phyloP scores from a whole-genome alignment of 2,797 vertebrate genomes.

The Trematomus bernacchii region DNA sequence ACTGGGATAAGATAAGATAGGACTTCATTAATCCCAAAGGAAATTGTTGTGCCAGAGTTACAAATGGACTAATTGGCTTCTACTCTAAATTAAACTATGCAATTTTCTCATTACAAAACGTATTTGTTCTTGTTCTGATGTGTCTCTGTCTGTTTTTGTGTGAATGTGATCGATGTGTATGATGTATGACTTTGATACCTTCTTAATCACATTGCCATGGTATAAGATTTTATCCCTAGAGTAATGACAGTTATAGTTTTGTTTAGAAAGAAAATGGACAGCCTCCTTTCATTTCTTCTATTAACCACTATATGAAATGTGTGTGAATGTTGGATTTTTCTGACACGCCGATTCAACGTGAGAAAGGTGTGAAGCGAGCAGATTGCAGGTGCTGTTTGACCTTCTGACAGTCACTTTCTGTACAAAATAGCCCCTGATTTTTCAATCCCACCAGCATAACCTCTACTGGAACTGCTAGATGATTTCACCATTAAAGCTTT shows the following conservation, averaged over 20 bases:
- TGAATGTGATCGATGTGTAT: no score
- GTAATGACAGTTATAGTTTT: neutral
- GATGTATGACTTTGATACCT: no score
- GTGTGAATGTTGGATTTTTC: neutral
- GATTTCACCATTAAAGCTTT: slow-evolving; percentile 13
- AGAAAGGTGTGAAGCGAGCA: neutral
- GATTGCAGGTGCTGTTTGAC: neutral
- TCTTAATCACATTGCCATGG: no score
- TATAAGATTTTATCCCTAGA: no score
- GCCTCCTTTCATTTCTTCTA: neutral
- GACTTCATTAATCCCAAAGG: no score
- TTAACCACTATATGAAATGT: neutral
- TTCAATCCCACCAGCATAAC: slow-evolving; percentile 2
- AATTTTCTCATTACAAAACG: neutral
- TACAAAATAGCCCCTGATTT: slow-evolving; percentile 7
- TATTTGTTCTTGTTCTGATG: no score
- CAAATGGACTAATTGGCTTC: neutral
- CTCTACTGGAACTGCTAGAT: slow-evolving; percentile 17
- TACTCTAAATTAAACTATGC: neutral
- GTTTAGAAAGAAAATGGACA: neutral
- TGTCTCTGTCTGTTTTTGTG: no score
- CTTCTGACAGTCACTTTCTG: neutral
- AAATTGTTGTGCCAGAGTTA: no score
- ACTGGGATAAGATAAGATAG: no score
- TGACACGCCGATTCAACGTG: neutral